phyloP scores from a whole-genome alignment of 2,797 vertebrate genomes.

The Myotis planiceps region DNA sequence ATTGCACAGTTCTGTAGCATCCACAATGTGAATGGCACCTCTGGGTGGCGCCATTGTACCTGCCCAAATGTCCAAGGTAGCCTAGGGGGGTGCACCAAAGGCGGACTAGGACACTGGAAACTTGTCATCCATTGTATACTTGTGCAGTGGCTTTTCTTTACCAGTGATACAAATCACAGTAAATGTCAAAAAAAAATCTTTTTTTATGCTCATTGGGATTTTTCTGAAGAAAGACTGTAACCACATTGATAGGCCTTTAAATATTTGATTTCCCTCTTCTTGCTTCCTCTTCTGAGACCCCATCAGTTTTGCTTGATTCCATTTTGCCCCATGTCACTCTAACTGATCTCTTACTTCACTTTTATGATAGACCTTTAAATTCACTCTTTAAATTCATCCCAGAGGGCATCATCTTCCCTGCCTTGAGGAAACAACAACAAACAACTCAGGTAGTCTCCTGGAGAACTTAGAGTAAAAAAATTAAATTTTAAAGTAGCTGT shows the following conservation, averaged over 20 bases:
- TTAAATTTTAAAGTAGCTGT: slow-evolving; percentile 42
- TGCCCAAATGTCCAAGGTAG: background rate
- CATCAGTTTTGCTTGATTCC: slow-evolving; percentile 10
- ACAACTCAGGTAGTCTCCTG: slow-evolving; percentile 7
- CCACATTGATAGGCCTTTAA: background rate
- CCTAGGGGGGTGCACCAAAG: too few relatives aligned
- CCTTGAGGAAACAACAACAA: slow-evolving; percentile 32
- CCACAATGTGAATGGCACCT: rapidly evolving
- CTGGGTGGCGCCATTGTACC: background rate
- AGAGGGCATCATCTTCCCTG: background rate
- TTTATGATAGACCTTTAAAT: slow-evolving; percentile 60
- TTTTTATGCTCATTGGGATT: slow-evolving; percentile 4
- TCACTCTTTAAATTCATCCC: slow-evolving; percentile 13
- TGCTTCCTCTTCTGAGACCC: background rate
- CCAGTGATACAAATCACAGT: background rate
- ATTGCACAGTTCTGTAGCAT: background rate
- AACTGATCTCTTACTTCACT: slow-evolving; percentile 55
- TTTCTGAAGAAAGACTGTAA: slow-evolving; percentile 26
- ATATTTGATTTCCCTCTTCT: slow-evolving; percentile 52
- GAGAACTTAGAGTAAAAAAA: slow-evolving; percentile 32
- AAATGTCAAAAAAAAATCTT: slow-evolving; percentile 18
- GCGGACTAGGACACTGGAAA: background rate
- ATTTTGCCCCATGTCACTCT: slow-evolving; percentile 35
- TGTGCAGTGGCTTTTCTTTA: background rate
- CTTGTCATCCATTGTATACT: rapidly evolving